These are phyloP conservation scores for Disparrhopalites patrizii DNA, from an alignment of 2,888 invertebrate species.

Conservation along the genomic window DNA sequence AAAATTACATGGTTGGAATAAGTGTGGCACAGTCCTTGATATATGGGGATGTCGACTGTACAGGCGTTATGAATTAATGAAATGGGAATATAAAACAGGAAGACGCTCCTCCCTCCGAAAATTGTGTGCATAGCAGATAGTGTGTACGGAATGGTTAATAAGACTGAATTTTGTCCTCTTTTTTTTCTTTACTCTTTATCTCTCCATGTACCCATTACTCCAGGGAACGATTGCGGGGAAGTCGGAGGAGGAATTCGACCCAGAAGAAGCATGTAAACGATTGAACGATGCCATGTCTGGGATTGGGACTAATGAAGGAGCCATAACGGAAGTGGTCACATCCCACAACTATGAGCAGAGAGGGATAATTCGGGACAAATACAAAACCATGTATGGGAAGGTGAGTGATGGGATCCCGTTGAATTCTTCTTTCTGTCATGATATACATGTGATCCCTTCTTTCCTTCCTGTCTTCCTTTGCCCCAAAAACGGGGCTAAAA, in stretches of 20 bases:
- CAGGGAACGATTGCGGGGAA: slow-evolving; percentile 49
- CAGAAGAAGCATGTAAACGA: slow-evolving; percentile 49
- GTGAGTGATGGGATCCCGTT: slow-evolving; percentile 24
- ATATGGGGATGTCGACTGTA: too few relatives aligned
- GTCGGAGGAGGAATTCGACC: slow-evolving; percentile 47
- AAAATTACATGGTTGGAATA: too few relatives aligned
- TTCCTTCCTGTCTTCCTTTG: too few relatives aligned
- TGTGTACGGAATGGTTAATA: too few relatives aligned
- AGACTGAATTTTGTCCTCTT: background rate
- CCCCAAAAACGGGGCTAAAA: too few relatives aligned
- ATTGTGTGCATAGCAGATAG: too few relatives aligned
- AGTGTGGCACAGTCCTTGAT: too few relatives aligned
- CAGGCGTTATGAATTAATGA: too few relatives aligned
- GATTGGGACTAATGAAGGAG: slow-evolving; percentile 52
- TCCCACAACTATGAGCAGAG: slow-evolving; percentile 55
- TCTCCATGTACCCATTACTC: slow-evolving; percentile 15
- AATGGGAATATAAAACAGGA: too few relatives aligned
- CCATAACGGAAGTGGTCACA: slow-evolving; percentile 53
- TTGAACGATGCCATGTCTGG: slow-evolving; percentile 50
- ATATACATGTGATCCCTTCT: too few relatives aligned
- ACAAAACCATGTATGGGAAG: slow-evolving; percentile 47
- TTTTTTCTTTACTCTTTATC: background rate
- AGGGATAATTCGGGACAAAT: slow-evolving; percentile 40
- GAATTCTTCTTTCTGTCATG: too few relatives aligned
- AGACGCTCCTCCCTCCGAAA: too few relatives aligned